phyloP scores from a whole-genome alignment of 2,888 invertebrate genomes.

The Myathropa florea region DNA sequence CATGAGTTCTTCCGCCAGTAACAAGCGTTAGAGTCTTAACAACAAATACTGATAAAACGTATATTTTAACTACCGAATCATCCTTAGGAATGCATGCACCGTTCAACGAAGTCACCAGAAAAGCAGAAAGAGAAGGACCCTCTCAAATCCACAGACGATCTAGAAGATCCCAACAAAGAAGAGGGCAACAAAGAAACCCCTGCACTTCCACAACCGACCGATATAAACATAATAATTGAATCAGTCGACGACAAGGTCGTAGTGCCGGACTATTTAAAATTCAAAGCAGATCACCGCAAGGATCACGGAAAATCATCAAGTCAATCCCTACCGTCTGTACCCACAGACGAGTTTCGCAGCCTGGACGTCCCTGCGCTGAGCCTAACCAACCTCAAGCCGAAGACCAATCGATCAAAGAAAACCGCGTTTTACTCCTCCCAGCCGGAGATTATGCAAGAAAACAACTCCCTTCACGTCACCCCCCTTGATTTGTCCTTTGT shows the following conservation, averaged over 20 bases:
- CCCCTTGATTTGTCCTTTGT: slow-evolving; percentile 64
- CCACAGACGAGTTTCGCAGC: slow-evolving; percentile 25
- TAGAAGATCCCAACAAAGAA: slow-evolving; percentile 11
- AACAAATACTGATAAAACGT: background rate
- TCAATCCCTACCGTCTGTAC: background rate
- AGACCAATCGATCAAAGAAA: slow-evolving; percentile 25
- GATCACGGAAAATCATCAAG: background rate
- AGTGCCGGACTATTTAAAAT: background rate
- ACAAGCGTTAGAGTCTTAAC: background rate
- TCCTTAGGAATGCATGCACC: slow-evolving; percentile 59
- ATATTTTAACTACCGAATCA: slow-evolving; percentile 1
- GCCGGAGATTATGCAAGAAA: slow-evolving; percentile 74
- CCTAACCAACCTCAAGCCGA: slow-evolving; percentile 50
- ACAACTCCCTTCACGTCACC: slow-evolving; percentile 58
- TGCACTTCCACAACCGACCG: background rate
- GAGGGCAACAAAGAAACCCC: slow-evolving; percentile 33
- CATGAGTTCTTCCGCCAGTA: background rate
- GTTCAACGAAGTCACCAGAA: slow-evolving; percentile 54
- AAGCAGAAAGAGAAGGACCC: slow-evolving; percentile 41
- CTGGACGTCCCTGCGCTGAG: slow-evolving; percentile 49
- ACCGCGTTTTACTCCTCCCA: slow-evolving; percentile 76
- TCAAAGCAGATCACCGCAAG: background rate
- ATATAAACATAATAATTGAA: slow-evolving; percentile 39
- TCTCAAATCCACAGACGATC: background rate
- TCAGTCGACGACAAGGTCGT: slow-evolving; percentile 19